These are phyloP conservation scores for Paracanthobrama guichenoti DNA, from an alignment of 2,113 vertebrate species.

Conservation along the genomic window DNA sequence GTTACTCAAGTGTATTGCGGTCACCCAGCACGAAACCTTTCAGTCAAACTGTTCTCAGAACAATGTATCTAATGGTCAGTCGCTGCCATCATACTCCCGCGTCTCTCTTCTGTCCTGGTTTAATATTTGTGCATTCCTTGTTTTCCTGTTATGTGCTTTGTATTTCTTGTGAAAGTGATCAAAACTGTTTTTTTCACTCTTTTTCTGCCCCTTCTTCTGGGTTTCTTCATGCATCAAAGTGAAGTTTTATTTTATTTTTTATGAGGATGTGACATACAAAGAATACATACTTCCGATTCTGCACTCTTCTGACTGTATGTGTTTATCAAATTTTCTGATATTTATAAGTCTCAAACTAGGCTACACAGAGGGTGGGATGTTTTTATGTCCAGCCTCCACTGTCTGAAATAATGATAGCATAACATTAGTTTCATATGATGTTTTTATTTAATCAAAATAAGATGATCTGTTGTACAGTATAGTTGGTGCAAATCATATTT, in stretches of 20 bases:
- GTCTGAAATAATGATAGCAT: neutral
- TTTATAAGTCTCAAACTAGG: neutral
- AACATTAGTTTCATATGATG: neutral
- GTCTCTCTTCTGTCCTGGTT: neutral
- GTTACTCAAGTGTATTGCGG: neutral
- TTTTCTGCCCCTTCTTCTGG: neutral
- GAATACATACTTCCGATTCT: neutral
- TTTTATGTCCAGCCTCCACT: neutral
- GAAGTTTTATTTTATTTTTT: neutral
- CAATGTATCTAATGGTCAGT: neutral
- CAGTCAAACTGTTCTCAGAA: neutral
- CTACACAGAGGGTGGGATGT: neutral
- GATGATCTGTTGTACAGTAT: neutral
- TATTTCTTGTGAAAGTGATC: neutral
- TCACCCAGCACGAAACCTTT: neutral
- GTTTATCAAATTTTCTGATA: neutral
- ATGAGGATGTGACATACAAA: neutral
- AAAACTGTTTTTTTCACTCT: neutral
- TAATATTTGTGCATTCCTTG: neutral
- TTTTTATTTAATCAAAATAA: neutral
- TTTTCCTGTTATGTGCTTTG: neutral
- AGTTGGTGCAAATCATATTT: conserved; percentile 1
- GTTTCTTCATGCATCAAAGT: neutral
- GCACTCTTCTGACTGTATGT: neutral
- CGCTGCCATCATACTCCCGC: neutral